Percentiles rank a stretch among this genome's conserved stretches.
phyloP scores from a whole-genome alignment of 2,797 vertebrate genomes.

The Poecile montanus region DNA sequence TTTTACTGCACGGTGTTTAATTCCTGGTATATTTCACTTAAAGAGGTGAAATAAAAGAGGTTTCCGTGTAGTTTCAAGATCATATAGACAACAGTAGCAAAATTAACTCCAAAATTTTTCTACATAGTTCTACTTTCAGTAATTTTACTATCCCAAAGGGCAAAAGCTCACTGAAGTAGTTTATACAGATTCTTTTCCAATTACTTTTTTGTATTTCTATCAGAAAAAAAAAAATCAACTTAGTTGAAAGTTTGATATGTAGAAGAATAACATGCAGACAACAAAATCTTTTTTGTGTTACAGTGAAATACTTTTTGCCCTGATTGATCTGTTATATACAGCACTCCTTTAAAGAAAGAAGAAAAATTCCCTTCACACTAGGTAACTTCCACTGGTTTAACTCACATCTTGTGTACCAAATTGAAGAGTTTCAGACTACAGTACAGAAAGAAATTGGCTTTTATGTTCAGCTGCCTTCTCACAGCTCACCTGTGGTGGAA shows the following conservation, averaged over 20 bases:
- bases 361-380: background rate
- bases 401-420: background rate
- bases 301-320: background rate
- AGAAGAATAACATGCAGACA: background rate
- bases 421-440: background rate
- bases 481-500: background rate
- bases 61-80: background rate
- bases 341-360: background rate
- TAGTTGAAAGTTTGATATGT: background rate
- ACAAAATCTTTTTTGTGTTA: background rate
- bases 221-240: background rate
- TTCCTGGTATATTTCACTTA: background rate
- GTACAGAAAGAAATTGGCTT: background rate
- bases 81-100: background rate
- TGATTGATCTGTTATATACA: background rate
- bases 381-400: background rate
- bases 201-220: background rate
- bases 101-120: background rate
- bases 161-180: background rate
- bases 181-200: background rate
- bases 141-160: background rate
- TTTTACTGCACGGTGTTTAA: background rate
- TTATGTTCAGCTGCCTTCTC: conserved; percentile 6
- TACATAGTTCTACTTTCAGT: background rate
- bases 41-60: background rate